These are phyloP conservation scores for Lepidocyrtinus sp. DNA, from an alignment of 2,888 invertebrate species.

Conservation along the genomic window DNA sequence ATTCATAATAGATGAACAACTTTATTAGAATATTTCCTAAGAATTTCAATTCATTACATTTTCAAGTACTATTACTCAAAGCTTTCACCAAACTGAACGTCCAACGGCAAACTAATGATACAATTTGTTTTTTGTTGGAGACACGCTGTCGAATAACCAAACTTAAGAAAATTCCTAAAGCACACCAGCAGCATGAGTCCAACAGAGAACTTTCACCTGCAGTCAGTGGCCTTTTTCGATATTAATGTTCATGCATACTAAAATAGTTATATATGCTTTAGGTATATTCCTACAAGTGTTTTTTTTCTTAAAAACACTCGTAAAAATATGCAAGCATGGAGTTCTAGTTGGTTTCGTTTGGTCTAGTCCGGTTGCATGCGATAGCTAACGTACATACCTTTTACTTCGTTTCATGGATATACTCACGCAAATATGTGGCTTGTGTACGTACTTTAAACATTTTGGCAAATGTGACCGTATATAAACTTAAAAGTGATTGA, in stretches of 20 bases:
- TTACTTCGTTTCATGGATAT: constrained; percentile 27
- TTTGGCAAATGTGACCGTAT: background rate
- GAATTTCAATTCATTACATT: too few relatives aligned
- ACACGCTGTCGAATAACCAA: constrained; percentile 22
- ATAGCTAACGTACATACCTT: too few relatives aligned
- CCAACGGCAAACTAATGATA: constrained; percentile 54
- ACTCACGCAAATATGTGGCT: background rate
- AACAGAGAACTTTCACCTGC: constrained; percentile 57
- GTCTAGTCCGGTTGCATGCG: too few relatives aligned
- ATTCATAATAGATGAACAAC: too few relatives aligned
- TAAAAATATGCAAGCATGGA: constrained; percentile 35
- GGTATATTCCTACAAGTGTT: constrained; percentile 47
- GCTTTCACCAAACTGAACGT: constrained; percentile 38
- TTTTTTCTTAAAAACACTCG: constrained; percentile 34
- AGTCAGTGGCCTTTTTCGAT: constrained; percentile 55
- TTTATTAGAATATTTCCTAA: too few relatives aligned
- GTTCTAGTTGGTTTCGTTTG: background rate
- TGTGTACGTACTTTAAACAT: background rate
- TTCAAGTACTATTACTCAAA: background rate
- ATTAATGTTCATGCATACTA: constrained; percentile 46
- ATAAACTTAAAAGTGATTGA: constrained; percentile 48
- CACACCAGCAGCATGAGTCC: constrained; percentile 23
- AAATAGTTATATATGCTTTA: constrained; percentile 16
- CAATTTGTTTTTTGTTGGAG: constrained; percentile 45
- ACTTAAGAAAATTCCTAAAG: constrained; percentile 6